Conservation (phyloP, 2,888 invertebrate species). For the Nomada ruficornis region DNA sequence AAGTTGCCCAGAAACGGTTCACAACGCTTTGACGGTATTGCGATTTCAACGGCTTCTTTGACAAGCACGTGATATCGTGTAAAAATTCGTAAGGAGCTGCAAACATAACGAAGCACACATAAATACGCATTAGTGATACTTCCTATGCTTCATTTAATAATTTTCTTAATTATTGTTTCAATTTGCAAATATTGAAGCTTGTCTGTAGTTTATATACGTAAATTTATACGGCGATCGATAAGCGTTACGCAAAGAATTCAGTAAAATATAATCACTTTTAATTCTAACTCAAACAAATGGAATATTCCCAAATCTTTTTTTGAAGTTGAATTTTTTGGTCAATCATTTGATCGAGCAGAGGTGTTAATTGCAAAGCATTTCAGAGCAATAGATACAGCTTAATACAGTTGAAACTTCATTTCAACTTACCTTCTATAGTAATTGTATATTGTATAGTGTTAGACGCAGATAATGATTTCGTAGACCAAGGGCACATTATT, state of each 20-base stretch:
- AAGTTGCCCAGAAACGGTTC: conserved; percentile 87
- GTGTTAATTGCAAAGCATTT: not conserved
- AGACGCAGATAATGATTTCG: conserved; percentile 80
- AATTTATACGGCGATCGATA: too few species aligned
- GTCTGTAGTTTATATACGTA: too few species aligned
- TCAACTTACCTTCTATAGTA: conserved; percentile 82
- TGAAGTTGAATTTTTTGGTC: too few species aligned
- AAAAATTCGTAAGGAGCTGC: conserved; percentile 90
- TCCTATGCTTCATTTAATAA: too few species aligned
- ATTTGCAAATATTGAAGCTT: too few species aligned
- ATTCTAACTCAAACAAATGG: not conserved
- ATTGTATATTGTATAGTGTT: conserved; percentile 84
- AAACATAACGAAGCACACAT: conserved; percentile 50
- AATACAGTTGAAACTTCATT: not conserved
- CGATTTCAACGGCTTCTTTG: conserved; percentile 88
- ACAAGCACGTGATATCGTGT: conserved; percentile 89
- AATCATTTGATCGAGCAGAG: not conserved
- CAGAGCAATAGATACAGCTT: not conserved
- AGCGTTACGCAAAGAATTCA: too few species aligned
- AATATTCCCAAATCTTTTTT: too few species aligned
- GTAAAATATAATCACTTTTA: not conserved
- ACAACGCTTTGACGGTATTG: conserved; percentile 88
- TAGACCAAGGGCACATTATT: conserved; percentile 87
- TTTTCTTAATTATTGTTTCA: too few species aligned
- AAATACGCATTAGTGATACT: too few species aligned